Evolutionary conservation across 2,113 vertebrate species (phyloP), one percentile per base, ranked within the genome.

Genomic region (Nothoprocta pentlandii): DNA sequence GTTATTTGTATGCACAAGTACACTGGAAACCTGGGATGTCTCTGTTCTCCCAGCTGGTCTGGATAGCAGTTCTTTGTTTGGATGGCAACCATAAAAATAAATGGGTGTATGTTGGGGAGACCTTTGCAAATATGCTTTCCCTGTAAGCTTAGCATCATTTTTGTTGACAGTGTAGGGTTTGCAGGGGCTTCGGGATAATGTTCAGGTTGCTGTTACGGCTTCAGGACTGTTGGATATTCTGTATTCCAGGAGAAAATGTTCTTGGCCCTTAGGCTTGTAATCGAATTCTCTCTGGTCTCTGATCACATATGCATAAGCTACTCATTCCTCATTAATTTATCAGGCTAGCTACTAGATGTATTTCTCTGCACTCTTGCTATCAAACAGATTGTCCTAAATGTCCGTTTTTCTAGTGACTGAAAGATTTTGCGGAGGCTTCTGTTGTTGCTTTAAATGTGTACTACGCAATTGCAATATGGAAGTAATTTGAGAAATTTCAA

Each of bases 401-500:
- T 93, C 95, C 96, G 80, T 41, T 80, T 97, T 91, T 96, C 92
- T 91, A 92, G 78, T 42, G 51, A 80, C 91, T 95, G 94, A 96
- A 97, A 97, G 90, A 90, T 88, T 97, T 96, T 88, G 34, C 80
- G 88, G 87, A 93, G 87, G 73, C 68, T 78, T 96, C 76, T 96
- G 94, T 96, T 97, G 93, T 94, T 97, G 91, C 47, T 97, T 96
- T 97, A 74, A 88, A 92, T 97, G 68, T 97, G 88, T 91, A 88
- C 91, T 80, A 95, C 96, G 94, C 97, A 98, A 97, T 97, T 94
- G 89, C 93, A 94, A 95, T 95, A 95, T 95, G 89, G 74, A 89
- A 95, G 92, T 97, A 96, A 97, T 97, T 95, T 95, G 93, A 94
- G 93, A 97, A 97, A 97, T 97, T 96, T 93, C 89, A 96, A 80